Base-by-base conservation (phyloP, 1,140 invertebrate species). In the Homarus americanus region DNA sequence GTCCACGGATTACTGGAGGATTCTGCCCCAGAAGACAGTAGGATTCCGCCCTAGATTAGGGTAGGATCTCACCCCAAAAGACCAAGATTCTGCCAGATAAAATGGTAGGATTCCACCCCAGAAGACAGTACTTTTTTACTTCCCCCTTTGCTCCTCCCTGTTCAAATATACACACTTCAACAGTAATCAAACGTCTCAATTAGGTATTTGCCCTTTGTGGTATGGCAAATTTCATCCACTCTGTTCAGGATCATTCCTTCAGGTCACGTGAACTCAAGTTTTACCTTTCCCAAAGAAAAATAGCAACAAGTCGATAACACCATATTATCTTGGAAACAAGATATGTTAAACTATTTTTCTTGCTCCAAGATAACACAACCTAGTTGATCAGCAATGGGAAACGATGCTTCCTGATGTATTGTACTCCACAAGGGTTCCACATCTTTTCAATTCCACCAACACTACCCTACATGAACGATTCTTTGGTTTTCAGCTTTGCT, bases 171-270 rank as follows among this genome's bases (percentile, higher is more conserved):
- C 9, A 78, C 36, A 78, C 38, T 24, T 4, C 75, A 38, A 78
- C 75, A 15, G 75, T 78, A 24, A 78, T 41, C 9, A 78, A 34
- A 38, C n/a, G 38, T 34, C 5, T 41, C 3, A 32, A 78, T 5
- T 32, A 78, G 9, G 36, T 78, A 12, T 78, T 78, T 10, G 15
- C 9, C 32, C 40, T 78, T 4, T 78, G 75, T 40, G 38, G 9
- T 7, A 78, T 78, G 75, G 4, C 75, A 78, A 78, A 40, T 78
- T 78, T 12, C 75, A 78, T 78, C 36, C 75, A 78, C 28, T 78
- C 38, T 34, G 75, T 7, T 40, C 28, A 34, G n/a, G 75, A 24
- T 36, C 3, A 9, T 9, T 78, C 75, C 20, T 78, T 78, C 32
- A 78, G 9, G 75, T 78, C 9, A 15, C 9, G n/a, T 9, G 75